Percentiles rank a stretch among this genome's conserved stretches.
Conservation (phyloP, 2,888 invertebrate species). For the Synanthedon myopaeformis region DNA sequence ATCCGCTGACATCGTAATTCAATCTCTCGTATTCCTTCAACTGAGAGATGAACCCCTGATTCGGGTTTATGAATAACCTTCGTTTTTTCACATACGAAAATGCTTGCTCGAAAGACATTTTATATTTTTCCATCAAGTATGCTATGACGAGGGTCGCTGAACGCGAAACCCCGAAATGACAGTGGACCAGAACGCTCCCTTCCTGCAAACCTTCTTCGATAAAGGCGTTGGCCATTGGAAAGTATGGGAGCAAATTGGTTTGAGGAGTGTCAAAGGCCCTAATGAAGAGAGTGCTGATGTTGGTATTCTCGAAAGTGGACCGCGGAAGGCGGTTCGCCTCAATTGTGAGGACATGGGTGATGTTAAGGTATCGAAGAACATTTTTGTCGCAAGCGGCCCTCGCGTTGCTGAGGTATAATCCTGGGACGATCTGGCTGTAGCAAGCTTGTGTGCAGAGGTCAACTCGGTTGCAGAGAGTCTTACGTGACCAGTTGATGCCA, state of each 20-base stretch:
- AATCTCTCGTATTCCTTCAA: slow-evolving; percentile 74
- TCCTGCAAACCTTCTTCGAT: slow-evolving; percentile 72
- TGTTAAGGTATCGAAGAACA: slow-evolving; percentile 46
- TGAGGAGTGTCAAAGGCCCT: slow-evolving; percentile 57
- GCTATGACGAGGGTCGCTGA: slow-evolving; percentile 96
- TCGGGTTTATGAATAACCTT: slow-evolving; percentile 92
- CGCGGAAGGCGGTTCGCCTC: slow-evolving; percentile 51
- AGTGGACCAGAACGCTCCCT: slow-evolving; percentile 86
- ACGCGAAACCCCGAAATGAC: slow-evolving; percentile 94
- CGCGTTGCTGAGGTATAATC: slow-evolving; percentile 59
- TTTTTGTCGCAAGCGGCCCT: slow-evolving; percentile 43
- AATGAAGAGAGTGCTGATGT: slow-evolving; percentile 56
- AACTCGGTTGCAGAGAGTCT: slow-evolving; percentile 41
- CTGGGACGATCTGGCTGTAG: slow-evolving; percentile 47
- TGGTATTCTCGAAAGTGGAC: slow-evolving; percentile 37
- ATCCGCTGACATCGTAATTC: slow-evolving; percentile 44
- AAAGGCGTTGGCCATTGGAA: slow-evolving; percentile 60
- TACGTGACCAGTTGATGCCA: slow-evolving; percentile 48
- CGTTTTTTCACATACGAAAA: slow-evolving; percentile 87
- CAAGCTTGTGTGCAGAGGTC: slow-evolving; percentile 57
- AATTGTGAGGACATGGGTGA: slow-evolving; percentile 62
- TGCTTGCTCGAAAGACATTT: slow-evolving; percentile 86
- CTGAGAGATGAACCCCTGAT: slow-evolving; percentile 94
- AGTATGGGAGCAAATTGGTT: slow-evolving; percentile 56
- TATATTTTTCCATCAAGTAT: slow-evolving; percentile 91